Conservation (phyloP, 2,113 vertebrate genomes). For the Solea senegalensis region DNA sequence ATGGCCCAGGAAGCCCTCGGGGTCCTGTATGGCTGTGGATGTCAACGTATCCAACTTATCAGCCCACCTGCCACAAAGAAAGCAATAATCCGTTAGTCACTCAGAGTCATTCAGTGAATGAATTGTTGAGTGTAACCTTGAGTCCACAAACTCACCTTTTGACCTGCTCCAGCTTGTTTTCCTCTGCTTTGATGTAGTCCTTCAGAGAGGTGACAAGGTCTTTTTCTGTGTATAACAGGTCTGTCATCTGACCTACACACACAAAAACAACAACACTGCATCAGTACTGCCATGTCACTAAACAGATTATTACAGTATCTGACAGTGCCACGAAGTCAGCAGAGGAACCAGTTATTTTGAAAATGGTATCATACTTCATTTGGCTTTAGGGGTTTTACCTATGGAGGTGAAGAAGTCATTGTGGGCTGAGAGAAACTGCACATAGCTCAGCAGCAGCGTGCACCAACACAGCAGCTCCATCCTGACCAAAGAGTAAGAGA, state of each 20-base stretch:
- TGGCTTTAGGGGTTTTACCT: constrained; percentile 80
- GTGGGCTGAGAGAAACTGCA: constrained; percentile 83
- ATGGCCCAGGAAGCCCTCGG: constrained; percentile 94
- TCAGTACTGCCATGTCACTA: neutral
- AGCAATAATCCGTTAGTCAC: neutral
- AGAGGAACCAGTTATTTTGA: neutral
- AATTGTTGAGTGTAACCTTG: too few species aligned
- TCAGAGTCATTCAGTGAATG: neutral
- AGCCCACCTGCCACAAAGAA: constrained; percentile 86
- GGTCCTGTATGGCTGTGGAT: constrained; percentile 88
- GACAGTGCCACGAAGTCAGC: neutral
- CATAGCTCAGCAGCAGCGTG: constrained; percentile 79
- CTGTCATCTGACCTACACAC: constrained; percentile 94
- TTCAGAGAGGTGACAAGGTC: constrained; percentile 96
- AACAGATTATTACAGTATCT: neutral
- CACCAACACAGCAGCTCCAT: constrained; percentile 79
- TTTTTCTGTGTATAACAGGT: constrained; percentile 94
- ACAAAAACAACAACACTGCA: constrained; percentile 42
- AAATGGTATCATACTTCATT: neutral
- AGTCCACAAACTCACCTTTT: constrained; percentile 84
- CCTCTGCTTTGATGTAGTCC: constrained; percentile 97
- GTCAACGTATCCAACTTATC: constrained; percentile 92
- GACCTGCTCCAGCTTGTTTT: constrained; percentile 91
- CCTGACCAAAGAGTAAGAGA: constrained; percentile 29
- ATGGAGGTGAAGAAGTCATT: constrained; percentile 95